Percentiles rank a stretch among this genome's conserved stretches.
These are phyloP conservation scores for Chelonia mydas DNA, from an alignment of 2,797 vertebrate species.

Conservation along the genomic window DNA sequence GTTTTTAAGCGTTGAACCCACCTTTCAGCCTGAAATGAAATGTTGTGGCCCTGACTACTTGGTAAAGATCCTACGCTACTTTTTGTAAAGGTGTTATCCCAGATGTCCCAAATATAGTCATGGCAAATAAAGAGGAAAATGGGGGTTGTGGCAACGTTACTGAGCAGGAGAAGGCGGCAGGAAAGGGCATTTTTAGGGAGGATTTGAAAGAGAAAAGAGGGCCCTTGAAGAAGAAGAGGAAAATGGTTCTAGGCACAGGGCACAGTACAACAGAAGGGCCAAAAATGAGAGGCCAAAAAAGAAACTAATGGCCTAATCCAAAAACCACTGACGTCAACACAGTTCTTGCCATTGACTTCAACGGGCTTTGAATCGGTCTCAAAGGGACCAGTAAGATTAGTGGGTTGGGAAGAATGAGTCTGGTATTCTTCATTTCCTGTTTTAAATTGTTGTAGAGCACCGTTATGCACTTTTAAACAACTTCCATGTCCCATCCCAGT, in stretches of 20 bases:
- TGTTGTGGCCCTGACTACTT: not conserved
- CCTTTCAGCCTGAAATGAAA: not conserved
- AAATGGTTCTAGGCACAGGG: not conserved
- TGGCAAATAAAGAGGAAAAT: not conserved
- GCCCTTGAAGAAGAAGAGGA: not conserved
- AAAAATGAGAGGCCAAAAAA: not conserved
- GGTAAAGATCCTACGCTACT: not conserved
- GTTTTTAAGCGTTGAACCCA: constrained; percentile 14
- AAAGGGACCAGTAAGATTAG: not conserved
- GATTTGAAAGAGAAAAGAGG: not conserved
- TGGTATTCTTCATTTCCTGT: not conserved
- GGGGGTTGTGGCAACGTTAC: not conserved
- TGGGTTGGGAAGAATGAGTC: not conserved
- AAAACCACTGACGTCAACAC: not conserved
- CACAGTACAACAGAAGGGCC: not conserved
- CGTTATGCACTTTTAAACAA: not conserved
- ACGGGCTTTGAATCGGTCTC: not conserved
- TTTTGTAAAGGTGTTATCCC: not conserved
- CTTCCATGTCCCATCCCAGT: not conserved
- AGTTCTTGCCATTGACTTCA: not conserved
- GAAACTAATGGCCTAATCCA: not conserved
- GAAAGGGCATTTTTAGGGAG: not conserved
- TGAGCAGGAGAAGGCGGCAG: not conserved
- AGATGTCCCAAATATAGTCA: not conserved
- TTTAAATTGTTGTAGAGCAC: not conserved